Evolutionary conservation across 1,140 invertebrate species (phyloP), one percentile per base, ranked within the genome.

Genomic region (Trichonephila clavata): DNA sequence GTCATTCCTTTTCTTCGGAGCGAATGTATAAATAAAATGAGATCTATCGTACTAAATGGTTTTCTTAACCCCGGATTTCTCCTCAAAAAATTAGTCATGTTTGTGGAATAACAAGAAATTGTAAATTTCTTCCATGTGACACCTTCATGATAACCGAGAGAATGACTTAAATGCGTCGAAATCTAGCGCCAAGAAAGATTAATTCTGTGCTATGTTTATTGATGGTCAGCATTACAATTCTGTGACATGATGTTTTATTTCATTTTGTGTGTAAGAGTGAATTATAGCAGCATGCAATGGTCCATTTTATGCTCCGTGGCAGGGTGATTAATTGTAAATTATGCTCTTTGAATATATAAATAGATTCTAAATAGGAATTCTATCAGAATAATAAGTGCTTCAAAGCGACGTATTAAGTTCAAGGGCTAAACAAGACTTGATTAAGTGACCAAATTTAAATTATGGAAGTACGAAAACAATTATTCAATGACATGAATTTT

Each of bases 1-100:
- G 20, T 39, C 60, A 92, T 92, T 92, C 60, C 81, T 92, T 84
- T 92, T 59, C 27, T 16, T 24, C 27, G 39, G 60, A 7, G 83
- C 27, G 18, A 68, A 68, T 39, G 83, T 43, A 93, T 88, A 92
- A 93, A 81, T 81, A 93, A 80, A 13, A 20, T 14, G n/a, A 84
- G 60, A 81, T 32, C 16, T 68, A 92, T 92, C 68, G 61, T 59
- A 81, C 32, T 1, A 39, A 80, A 93, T 87, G 68, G 86, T 68
- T 93, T 93, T 93, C 27, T 88, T 88, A 88, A 93, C 92, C 92
- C 92, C 92, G 92, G 92, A 93, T 88, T 93, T 88, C n/a, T 18
- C 1, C 16, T 61, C 7, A n/a, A 20, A 84, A 88, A 87, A 87
- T 87, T 61, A 50, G 32, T 87, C 63, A 86, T 93, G 92, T 93